Evolutionary conservation across 2,797 vertebrate species (phyloP), one percentile per base, ranked within the genome.

Genomic region (Crax fasciolata): DNA sequence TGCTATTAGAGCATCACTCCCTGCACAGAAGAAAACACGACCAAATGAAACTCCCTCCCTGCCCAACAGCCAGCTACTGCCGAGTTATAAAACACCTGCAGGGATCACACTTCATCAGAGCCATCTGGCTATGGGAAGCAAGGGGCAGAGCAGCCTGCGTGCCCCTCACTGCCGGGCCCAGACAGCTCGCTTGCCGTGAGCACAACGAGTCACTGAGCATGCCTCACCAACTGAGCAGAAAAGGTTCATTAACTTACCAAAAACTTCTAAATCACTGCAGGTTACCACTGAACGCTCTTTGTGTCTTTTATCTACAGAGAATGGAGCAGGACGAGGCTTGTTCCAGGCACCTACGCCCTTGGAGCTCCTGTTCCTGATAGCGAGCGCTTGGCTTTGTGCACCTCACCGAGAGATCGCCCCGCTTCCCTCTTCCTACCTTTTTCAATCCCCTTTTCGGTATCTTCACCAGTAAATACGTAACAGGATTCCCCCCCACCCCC

Each of bases 261-360:
- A 66, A 12, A 1, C 86, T 49, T 55, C 6, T 19, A 52, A 81
- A 19, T 19, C 39, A 46, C 90, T 58, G 70, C 81, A 32, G 79
- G 72, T 77, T 87, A 51, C 86, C 35, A 87, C 84, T 3, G 8
- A 46, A 17, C 1, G 14, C 25, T 75, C 89, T 58, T 16, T 28
- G 1, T 58, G 87, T 80, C 94, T 95, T 89, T 77, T 81, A 94
- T 95, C 95, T 96, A 62, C 68, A n/a, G 75, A 74, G 80, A 90
- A 46, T 2, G 65, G 13, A 83, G 48, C 94, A 96, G 84, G 94
- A 95, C 84, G 1, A 18, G 95, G 94, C 95, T 95, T 94, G 94
- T 72, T 74, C 19, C 3, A 20, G 1, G 72, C 84, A 94, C 25
- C 89, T 83, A 92, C 89, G 58, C 93, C 93, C 95, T 81, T 2